Base-by-base conservation (phyloP, 2,797 vertebrate genomes). In the Hoplostethus atlanticus region DNA sequence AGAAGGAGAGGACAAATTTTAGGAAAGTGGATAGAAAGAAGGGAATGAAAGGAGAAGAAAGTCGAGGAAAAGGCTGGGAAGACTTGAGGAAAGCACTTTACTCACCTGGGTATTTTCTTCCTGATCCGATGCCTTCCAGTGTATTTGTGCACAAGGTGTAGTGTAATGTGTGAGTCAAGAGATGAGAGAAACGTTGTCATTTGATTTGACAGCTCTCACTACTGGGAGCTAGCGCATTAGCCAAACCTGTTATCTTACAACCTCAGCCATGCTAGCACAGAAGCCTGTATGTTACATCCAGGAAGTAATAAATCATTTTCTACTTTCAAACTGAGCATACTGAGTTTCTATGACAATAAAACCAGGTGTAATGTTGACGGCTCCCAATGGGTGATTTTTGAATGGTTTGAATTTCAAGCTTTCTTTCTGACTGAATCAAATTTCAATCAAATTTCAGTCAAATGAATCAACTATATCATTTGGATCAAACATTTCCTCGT, bases 131-230 rank as follows among this genome's bases (percentile, higher is more conserved):
- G 52, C 36, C 73, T 8, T 42, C 15, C 56, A 47, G 62, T 59
- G 76, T 86, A 2, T 84, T 80, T 82, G 77, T 68, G 67, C 76
- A 76, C 48, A 44, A 78, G 79, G 76, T 80, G 79, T 31, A 65
- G 79, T 60, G 60, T 59, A 68, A 82, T 10, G 25, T 79, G 83
- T 83, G 83, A 84, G 79, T 86, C 47, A 15, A 62, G 36, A 87
- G 83, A 89, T 83, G 84, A 88, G 77, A 17, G 67, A 17, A n/a
- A 44, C 12, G 48, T 10, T 77, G 68, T 62, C 57, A 36, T 72
- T 58, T 0, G 16, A 63, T 51, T 7, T 38, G 44, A 55, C 44
- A 21, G 60, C 71, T 71, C 54, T 73, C 57, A 15, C 46, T 7
- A 6, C 21, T 1, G 2, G 42, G 58, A 46, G 58, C 12, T 2